A percentile compares a stretch with the other conserved stretches of the same genome.
Conservation (phyloP, 2,797 vertebrate genomes). For the Momotus momota region DNA sequence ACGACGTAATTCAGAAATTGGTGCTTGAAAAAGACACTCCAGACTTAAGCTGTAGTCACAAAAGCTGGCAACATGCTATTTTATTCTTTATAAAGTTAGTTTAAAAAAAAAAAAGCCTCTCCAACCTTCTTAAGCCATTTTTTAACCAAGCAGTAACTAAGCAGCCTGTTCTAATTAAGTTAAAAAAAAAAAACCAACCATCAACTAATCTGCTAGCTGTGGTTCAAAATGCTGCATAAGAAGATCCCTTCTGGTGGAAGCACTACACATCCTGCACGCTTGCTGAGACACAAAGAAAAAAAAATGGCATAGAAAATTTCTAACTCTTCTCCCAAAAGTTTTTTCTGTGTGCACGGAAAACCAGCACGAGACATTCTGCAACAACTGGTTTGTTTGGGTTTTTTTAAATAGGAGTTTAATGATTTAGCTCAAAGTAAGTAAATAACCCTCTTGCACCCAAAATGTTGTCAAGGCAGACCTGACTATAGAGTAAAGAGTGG, state of each 20-base stretch:
- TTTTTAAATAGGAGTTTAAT: not conserved
- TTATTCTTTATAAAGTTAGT: not conserved
- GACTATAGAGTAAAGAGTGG: not conserved
- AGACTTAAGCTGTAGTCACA: not conserved
- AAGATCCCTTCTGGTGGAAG: not conserved
- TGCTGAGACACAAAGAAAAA: not conserved
- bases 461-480: not conserved
- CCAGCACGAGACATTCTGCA: not conserved
- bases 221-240: not conserved
- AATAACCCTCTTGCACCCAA: not conserved
- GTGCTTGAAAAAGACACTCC: not conserved
- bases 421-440: not conserved
- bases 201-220: not conserved
- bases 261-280: not conserved
- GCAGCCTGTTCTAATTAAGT: not conserved
- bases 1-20: not conserved
- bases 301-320: not conserved
- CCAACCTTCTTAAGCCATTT: not conserved
- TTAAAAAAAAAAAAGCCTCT: not conserved
- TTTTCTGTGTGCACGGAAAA: rapidly evolving
- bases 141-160: not conserved
- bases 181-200: not conserved
- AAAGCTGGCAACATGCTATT: not conserved
- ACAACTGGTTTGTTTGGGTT: not conserved
- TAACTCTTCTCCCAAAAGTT: not conserved